These are phyloP conservation scores for Phyllotreta striolata DNA, from an alignment of 2,888 invertebrate genomes.

Conservation along the genomic window DNA sequence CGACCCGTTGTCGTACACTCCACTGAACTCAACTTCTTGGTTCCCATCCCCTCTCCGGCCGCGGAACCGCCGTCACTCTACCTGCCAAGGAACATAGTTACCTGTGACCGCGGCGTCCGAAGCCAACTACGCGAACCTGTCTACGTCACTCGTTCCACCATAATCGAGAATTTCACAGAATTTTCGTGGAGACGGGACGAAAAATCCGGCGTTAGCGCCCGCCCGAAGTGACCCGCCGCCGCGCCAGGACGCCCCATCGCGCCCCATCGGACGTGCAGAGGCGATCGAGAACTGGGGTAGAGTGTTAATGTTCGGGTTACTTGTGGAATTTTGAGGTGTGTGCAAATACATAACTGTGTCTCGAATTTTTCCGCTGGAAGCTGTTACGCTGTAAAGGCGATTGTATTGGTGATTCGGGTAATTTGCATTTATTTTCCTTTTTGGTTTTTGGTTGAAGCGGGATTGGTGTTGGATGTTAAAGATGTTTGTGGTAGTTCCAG, in stretches of 20 bases:
- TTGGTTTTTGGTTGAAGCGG: too few relatives aligned
- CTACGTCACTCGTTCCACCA: constrained; percentile 40
- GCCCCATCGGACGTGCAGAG: constrained; percentile 2
- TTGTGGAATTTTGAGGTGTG: constrained; percentile 46
- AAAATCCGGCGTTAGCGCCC: constrained; percentile 15
- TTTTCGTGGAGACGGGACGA: constrained; percentile 27
- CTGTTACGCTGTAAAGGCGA: constrained; percentile 5
- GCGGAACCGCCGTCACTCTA: constrained; percentile 35
- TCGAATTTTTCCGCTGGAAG: constrained; percentile 32
- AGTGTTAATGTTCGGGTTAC: constrained; percentile 17
- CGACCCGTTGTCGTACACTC: background rate
- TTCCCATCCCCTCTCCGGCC: constrained; percentile 33
- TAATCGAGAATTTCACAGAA: constrained; percentile 34
- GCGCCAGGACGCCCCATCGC: constrained; percentile 4
- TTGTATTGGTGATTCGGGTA: too few relatives aligned
- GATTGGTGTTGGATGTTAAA: too few relatives aligned
- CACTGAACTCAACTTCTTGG: constrained; percentile 28
- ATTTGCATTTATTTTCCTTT: too few relatives aligned
- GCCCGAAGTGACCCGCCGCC: constrained; percentile 18
- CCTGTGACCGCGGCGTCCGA: constrained; percentile 41
- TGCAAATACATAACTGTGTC: constrained; percentile 38
- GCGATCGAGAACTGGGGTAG: background rate
- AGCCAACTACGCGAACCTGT: constrained; percentile 33
- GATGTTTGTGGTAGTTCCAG: too few relatives aligned
- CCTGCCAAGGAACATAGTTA: constrained; percentile 43